phyloP scores from a whole-genome alignment of 2,113 vertebrate species.

The Elgaria multicarinata region DNA sequence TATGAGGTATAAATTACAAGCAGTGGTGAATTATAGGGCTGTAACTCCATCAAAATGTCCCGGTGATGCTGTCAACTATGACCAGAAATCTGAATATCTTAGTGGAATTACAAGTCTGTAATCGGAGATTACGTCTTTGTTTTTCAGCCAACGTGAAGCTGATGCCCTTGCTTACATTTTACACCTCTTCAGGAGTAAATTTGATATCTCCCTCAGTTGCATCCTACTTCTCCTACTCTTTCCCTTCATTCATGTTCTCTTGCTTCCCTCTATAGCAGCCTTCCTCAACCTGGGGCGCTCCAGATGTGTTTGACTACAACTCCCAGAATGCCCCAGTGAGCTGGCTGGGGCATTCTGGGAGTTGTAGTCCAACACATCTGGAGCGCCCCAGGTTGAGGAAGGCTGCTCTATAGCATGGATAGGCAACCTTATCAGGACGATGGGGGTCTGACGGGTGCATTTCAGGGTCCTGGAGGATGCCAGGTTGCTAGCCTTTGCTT shows the following conservation, averaged over 20 bases:
- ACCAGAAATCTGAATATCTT: neutral
- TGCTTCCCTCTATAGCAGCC: neutral
- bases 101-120: neutral
- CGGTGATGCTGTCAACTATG: constrained; percentile 26
- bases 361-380: no score
- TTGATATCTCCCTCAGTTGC: neutral
- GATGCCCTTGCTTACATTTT: neutral
- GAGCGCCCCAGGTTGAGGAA: no score
- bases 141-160: neutral
- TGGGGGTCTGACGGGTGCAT: no score
- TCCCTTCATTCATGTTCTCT: neutral
- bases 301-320: no score
- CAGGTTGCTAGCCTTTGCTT: no score
- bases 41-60: constrained; percentile 29
- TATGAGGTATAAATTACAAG: neutral
- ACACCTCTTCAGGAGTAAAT: neutral
- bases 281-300: no score
- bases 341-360: no score
- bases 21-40: constrained; percentile 20
- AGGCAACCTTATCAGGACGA: no score
- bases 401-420: neutral
- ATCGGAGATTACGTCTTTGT: neutral
- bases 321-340: no score
- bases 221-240: no score
- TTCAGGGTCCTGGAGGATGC: no score